Conservation (phyloP, 2,888 invertebrate genomes). For the Dorcus parallelipipedus region DNA sequence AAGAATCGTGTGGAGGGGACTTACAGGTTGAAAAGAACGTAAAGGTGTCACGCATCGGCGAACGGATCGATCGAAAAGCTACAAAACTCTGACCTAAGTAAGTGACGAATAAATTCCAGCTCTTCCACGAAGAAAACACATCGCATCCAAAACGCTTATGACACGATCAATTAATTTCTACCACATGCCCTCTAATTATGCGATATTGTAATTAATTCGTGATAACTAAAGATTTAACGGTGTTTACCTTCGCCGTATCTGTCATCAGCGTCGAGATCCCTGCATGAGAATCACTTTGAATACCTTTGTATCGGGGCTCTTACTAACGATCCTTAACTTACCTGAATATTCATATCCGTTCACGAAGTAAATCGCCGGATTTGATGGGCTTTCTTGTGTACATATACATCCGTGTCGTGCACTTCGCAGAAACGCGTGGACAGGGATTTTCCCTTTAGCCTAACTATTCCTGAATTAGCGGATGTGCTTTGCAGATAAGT, state of each 20-base stretch:
- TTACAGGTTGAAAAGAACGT: conserved; percentile 29
- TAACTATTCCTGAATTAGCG: conserved; percentile 9
- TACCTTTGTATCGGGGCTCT: conserved; percentile 21
- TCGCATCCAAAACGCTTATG: neutral
- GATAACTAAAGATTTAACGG: conserved; percentile 15
- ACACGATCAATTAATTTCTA: conserved; percentile 12
- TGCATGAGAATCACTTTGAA: conserved; percentile 23
- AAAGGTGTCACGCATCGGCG: conserved; percentile 39
- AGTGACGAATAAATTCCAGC: neutral
- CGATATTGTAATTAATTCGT: conserved; percentile 20
- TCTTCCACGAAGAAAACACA: neutral
- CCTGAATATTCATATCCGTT: conserved; percentile 31
- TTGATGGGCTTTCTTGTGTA: conserved; percentile 27
- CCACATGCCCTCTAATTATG: conserved; percentile 17
- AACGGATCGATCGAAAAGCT: conserved; percentile 29
- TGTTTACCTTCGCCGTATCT: conserved; percentile 11
- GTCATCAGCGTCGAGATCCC: conserved; percentile 14
- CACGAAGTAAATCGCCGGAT: conserved; percentile 27
- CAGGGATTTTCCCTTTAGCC: conserved; percentile 21
- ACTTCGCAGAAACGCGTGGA: conserved; percentile 25
- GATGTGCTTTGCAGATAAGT: conserved; percentile 9
- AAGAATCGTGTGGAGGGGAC: conserved; percentile 19
- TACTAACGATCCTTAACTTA: conserved; percentile 19
- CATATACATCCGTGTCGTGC: conserved; percentile 19
- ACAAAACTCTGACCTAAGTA: conserved; percentile 6